A percentile compares a stretch with the other conserved stretches of the same genome.
These are phyloP conservation scores for Psammodynastes pulverulentus DNA, from an alignment of 2,113 vertebrate genomes.

Conservation along the genomic window DNA sequence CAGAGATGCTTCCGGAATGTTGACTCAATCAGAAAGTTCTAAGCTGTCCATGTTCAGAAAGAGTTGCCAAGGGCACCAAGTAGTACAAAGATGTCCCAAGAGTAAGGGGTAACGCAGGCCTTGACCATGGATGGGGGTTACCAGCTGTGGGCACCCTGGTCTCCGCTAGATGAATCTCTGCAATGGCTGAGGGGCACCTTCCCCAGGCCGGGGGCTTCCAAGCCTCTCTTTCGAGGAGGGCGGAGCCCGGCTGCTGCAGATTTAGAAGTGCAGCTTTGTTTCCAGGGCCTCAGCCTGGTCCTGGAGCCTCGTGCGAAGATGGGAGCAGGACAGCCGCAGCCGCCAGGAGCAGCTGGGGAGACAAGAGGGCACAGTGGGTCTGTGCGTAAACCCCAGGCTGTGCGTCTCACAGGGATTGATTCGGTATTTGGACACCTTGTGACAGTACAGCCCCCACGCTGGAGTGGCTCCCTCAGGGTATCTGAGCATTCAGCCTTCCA, in stretches of 20 bases:
- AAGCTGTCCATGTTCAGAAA: constrained; percentile 30
- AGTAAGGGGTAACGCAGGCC: constrained; percentile 29
- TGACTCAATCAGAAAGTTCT: neutral
- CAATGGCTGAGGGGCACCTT: constrained; percentile 62
- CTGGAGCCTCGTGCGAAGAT: constrained; percentile 44
- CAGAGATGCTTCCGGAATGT: neutral
- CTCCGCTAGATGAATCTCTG: constrained; percentile 63
- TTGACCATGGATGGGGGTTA: constrained; percentile 43
- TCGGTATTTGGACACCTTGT: constrained; percentile 61
- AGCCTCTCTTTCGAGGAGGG: constrained; percentile 53
- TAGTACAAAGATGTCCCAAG: constrained; percentile 23
- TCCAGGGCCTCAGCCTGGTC: constrained; percentile 56
- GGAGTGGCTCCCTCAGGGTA: constrained; percentile 59
- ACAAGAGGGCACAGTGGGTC: constrained; percentile 20
- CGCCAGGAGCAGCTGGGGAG: constrained; percentile 40
- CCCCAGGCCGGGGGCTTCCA: constrained; percentile 55
- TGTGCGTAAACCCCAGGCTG: constrained; percentile 56
- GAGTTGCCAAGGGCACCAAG: constrained; percentile 47
- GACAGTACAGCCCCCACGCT: constrained; percentile 62
- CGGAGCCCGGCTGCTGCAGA: constrained; percentile 54
- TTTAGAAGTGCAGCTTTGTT: constrained; percentile 60
- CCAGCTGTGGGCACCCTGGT: constrained; percentile 68
- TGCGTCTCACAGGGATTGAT: constrained; percentile 60
- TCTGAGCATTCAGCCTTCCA: constrained; percentile 65
- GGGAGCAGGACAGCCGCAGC: neutral